Conservation (phyloP, 2,797 vertebrate species). For the Oreortyx pictus region DNA sequence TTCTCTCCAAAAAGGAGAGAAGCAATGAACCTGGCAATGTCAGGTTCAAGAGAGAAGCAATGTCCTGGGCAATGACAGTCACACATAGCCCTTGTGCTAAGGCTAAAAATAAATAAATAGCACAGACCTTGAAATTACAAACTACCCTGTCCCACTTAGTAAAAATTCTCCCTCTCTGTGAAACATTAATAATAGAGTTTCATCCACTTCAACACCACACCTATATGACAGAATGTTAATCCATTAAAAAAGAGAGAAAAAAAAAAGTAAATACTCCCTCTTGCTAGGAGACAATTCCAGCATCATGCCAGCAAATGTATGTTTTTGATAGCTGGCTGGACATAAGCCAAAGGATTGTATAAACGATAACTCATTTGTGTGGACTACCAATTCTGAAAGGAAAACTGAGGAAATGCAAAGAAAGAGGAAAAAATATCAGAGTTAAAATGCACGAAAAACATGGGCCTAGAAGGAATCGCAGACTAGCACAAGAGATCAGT, state of each 20-base stretch:
- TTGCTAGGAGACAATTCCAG: neutral
- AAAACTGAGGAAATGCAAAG: neutral
- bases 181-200: neutral
- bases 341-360: conserved; percentile 25
- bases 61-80: neutral
- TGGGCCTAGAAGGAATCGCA: neutral
- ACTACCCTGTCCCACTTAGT: neutral
- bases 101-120: neutral
- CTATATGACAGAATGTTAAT: neutral
- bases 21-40: no score
- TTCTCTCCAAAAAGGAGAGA: accelerated
- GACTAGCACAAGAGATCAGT: neutral
- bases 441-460: neutral
- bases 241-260: conserved; percentile 13
- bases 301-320: neutral
- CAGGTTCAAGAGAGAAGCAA: no score
- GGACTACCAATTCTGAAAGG: conserved; percentile 25
- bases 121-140: neutral
- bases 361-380: neutral
- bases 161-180: neutral
- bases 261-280: conserved; percentile 28
- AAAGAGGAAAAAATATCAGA: neutral
- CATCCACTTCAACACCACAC: neutral
- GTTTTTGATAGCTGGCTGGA: conserved; percentile 13
- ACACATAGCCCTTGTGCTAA: neutral